Base-by-base conservation (phyloP, 1,140 invertebrate genomes). In the Riptortus pedestris region DNA sequence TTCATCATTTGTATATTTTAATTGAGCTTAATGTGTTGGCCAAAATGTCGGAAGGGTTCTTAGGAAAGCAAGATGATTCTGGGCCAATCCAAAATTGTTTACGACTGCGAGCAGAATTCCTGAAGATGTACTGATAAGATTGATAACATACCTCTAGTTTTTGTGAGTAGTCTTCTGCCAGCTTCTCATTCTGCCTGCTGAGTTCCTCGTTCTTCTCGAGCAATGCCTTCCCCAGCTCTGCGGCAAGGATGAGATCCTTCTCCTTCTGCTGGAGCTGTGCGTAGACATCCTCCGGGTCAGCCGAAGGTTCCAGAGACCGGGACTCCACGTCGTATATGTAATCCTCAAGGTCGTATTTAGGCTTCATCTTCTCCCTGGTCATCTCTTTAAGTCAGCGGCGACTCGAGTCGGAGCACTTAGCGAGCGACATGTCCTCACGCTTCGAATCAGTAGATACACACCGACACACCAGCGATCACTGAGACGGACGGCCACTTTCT, bases 161-260 rank as follows among this genome's bases (percentile, higher is more conserved):
- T 64, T 82, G 83, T n/a, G 86, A 87, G 76, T 88, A 96, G 69
- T 96, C 91, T 70, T 96, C 93, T 2, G 85, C 80, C 12, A 91
- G 76, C 58, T 82, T 80, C 68, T 96, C 93, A 73, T 92, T 87
- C 71, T 92, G 87, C 66, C 85, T 83, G 66, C 85, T 89, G 59
- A 97, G 77, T 71, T 96, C 90, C 72, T 95, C 88, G 73, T 96
- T 98, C 72, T 91, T 91, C 70, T 96, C 93, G 60, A 98, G 78
- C 52, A 98, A 76, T 0, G 93, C 93, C 75, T 96, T 96, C 22
- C 94, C 94, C 31, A 98, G 77, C 74, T 97, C 93, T 0, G 94
- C 94, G 0, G 94, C 93, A 58, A 97, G 77, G 24, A 93, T 83
- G 12, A 97, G 81, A 73, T 97, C 93, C 66, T 88, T 86, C 71